phyloP scores from a whole-genome alignment of 2,797 vertebrate species.

The Arvicola amphibius region DNA sequence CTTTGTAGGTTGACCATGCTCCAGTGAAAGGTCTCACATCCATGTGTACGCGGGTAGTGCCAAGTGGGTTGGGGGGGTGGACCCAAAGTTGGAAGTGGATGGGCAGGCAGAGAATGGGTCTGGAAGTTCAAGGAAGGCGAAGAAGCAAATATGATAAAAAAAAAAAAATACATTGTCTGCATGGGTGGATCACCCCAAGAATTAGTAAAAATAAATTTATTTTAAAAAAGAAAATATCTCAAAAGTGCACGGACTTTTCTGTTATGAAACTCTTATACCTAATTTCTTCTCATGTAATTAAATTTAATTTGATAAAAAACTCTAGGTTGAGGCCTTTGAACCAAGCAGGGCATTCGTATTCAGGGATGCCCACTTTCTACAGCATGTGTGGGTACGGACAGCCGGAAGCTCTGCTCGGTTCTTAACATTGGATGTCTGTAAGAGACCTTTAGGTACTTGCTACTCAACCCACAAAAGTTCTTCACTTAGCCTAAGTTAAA shows the following conservation, averaged over 20 bases:
- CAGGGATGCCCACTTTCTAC: neutral
- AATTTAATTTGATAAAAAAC: neutral
- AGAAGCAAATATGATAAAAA: neutral
- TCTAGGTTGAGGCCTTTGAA: neutral
- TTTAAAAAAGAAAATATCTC: neutral
- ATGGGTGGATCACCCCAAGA: neutral
- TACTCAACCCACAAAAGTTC: neutral
- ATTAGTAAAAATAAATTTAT: neutral
- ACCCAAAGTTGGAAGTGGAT: neutral
- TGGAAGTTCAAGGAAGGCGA: neutral
- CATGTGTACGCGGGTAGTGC: accelerated
- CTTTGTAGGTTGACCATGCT: neutral
- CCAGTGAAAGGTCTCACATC: neutral
- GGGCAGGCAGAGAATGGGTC: no score
- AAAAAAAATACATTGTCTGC: neutral
- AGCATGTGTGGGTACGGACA: neutral
- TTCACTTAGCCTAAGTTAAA: neutral
- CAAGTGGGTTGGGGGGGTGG: no score
- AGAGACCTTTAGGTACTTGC: neutral
- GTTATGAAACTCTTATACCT: neutral
- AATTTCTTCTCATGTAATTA: conserved; percentile 52
- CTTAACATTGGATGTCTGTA: neutral
- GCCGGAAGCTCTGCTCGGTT: neutral
- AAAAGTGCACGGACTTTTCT: neutral
- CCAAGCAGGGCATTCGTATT: neutral